Evolutionary conservation across 1,140 invertebrate species (phyloP), one percentile per base, ranked within the genome.

Genomic region (Dinothrombium tinctorium): DNA sequence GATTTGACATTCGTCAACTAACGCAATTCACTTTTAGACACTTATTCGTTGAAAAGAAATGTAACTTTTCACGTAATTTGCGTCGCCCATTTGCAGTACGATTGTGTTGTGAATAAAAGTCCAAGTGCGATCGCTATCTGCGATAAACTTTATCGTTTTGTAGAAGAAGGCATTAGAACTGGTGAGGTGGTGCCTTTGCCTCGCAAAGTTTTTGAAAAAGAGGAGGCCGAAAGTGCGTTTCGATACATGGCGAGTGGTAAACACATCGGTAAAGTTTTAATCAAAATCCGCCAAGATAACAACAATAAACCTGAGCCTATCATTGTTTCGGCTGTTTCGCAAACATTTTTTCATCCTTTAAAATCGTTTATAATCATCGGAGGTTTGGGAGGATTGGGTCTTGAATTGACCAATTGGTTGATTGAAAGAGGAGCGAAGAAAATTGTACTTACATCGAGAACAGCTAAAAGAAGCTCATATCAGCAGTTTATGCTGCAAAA

Each of bases 181-280:
- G 87, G 87, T 2, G 78, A 76, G 26, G 81, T 96, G 0, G 63
- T 67, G 31, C 87, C 87, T 1, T 58, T 95, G 4, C 73, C 75
- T 2, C 60, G 68, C 12, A 83, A 76, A 0, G 52, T 63, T n/a
- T 68, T 68, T 51, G 50, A 51, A n/a, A 54, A 53, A 33, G 50
- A 60, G 42, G 51, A 65, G 33, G 49, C 64, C 8, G 66, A 69
- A 49, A 54, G 60, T 23, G 66, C 66, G 1, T 69, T 68, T 50
- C 47, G 59, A 11, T 53, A 45, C 46, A 69, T 68, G 67, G 63
- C 67, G 26, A 57, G 60, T 28, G 66, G 66, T 23, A 64, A 65
- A 49, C 66, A 68, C 46, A 65, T 65, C 31, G 66, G 66, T 42
- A 68, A 68, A 55, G 64, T 68, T 17, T 26, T 68, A 1, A 54